phyloP scores from a whole-genome alignment of 2,797 vertebrate species.

The Tapirus indicus region DNA sequence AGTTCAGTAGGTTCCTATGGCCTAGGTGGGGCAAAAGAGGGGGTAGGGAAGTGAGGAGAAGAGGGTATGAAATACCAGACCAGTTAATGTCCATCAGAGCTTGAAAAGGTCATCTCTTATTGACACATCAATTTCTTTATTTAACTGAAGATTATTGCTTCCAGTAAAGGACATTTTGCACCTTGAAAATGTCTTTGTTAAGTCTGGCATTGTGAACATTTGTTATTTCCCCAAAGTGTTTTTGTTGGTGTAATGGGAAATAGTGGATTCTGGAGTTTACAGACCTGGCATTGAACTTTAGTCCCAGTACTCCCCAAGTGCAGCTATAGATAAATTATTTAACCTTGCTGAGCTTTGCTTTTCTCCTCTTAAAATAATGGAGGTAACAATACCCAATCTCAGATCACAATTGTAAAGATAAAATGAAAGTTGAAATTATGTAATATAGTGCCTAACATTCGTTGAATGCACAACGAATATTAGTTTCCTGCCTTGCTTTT shows the following conservation, averaged over 20 bases:
- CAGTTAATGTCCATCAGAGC: background rate
- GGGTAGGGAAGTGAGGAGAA: background rate
- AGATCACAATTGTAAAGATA: background rate
- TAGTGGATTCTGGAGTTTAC: background rate
- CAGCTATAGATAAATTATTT: background rate
- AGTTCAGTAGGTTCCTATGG: background rate
- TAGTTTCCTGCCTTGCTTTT: background rate
- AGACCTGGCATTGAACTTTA: background rate
- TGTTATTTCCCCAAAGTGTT: background rate
- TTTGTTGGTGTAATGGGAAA: background rate
- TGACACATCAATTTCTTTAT: background rate
- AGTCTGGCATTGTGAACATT: background rate
- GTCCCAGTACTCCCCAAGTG: background rate
- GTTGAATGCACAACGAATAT: background rate
- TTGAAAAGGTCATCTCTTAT: background rate
- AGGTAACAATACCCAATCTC: background rate
- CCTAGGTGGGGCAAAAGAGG: background rate
- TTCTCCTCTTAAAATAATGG: slow-evolving; percentile 32
- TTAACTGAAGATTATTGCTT: background rate
- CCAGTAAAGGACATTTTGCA: background rate
- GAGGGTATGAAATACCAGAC: background rate
- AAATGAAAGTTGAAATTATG: slow-evolving; percentile 1
- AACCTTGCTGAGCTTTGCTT: background rate
- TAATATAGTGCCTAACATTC: background rate
- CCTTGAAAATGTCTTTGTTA: slow-evolving; percentile 34